phyloP scores from a whole-genome alignment of 2,888 invertebrate genomes.

The Aphodius sticticus region DNA sequence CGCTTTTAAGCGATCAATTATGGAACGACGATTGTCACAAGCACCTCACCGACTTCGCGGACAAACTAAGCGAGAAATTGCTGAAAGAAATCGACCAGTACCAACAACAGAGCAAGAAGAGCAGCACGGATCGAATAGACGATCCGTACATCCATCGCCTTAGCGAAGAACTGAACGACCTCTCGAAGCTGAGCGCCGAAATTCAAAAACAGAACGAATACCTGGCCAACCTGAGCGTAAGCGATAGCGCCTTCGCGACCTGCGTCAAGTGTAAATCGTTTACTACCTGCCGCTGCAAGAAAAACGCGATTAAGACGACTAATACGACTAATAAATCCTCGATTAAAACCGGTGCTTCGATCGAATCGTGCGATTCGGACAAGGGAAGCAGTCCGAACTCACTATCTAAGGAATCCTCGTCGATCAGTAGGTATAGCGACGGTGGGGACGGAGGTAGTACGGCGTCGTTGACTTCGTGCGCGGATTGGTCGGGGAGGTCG shows the following conservation, averaged over 20 bases:
- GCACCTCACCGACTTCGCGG: slow-evolving; percentile 81
- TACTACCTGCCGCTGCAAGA: slow-evolving; percentile 53
- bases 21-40: slow-evolving; percentile 74
- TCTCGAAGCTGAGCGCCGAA: slow-evolving; percentile 67
- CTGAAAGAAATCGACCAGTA: slow-evolving; percentile 78
- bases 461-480: slow-evolving; percentile 70
- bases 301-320: not conserved
- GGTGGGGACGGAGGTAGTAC: slow-evolving; percentile 66
- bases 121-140: slow-evolving; percentile 63
- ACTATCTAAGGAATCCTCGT: slow-evolving; percentile 13
- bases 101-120: slow-evolving; percentile 62
- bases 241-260: slow-evolving; percentile 56
- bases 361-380: slow-evolving; percentile 58
- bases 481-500: slow-evolving; percentile 64
- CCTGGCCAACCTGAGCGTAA: slow-evolving; percentile 65
- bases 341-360: slow-evolving; percentile 38
- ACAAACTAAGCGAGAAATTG: slow-evolving; percentile 82
- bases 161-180: slow-evolving; percentile 66
- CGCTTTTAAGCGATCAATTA: slow-evolving; percentile 46
- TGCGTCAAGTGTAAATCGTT: slow-evolving; percentile 63
- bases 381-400: slow-evolving; percentile 63
- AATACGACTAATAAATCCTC: slow-evolving; percentile 27
- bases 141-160: slow-evolving; percentile 69
- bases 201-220: slow-evolving; percentile 68
- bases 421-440: slow-evolving; percentile 56